These are phyloP conservation scores for Zaprionus ornatus DNA, from an alignment of 1,140 invertebrate genomes.

Conservation along the genomic window DNA sequence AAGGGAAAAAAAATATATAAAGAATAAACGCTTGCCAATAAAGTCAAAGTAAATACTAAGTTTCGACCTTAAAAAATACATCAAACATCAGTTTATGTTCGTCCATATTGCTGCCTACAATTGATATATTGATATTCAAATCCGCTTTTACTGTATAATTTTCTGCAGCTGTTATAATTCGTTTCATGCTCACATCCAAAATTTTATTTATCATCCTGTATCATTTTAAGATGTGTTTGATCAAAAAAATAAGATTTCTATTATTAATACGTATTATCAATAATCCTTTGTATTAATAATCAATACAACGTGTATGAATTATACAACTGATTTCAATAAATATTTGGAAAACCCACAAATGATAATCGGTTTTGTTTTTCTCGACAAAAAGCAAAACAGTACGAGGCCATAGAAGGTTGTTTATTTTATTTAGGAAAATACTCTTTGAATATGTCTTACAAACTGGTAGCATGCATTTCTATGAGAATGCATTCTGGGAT, in stretches of 20 bases:
- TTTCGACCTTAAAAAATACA: constrained; percentile 66
- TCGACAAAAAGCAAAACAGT: neutral
- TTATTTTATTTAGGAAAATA: constrained; percentile 67
- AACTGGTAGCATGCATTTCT: constrained; percentile 39
- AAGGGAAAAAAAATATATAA: constrained; percentile 39
- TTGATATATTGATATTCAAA: constrained; percentile 18
- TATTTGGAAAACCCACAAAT: constrained; percentile 64
- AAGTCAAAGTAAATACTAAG: constrained; percentile 53
- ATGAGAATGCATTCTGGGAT: constrained; percentile 61
- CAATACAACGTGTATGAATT: constrained; percentile 74
- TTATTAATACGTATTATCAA: constrained; percentile 79
- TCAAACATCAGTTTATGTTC: constrained; percentile 66
- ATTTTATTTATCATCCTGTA: constrained; percentile 50
- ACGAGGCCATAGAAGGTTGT: constrained; percentile 1
- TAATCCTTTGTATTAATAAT: constrained; percentile 81
- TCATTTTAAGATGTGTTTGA: constrained; percentile 77
- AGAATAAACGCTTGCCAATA: constrained; percentile 70
- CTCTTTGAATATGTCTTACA: constrained; percentile 33
- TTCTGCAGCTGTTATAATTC: constrained; percentile 31
- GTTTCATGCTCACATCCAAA: constrained; percentile 21
- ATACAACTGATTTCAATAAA: constrained; percentile 77
- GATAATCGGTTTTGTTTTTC: neutral
- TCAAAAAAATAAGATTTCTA: constrained; percentile 56
- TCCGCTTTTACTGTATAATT: constrained; percentile 23
- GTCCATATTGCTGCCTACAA: constrained; percentile 38